A percentile compares a stretch with the other conserved stretches of the same genome.
Conservation (phyloP, 2,113 vertebrate species). For the Notarius quadriscutis region DNA sequence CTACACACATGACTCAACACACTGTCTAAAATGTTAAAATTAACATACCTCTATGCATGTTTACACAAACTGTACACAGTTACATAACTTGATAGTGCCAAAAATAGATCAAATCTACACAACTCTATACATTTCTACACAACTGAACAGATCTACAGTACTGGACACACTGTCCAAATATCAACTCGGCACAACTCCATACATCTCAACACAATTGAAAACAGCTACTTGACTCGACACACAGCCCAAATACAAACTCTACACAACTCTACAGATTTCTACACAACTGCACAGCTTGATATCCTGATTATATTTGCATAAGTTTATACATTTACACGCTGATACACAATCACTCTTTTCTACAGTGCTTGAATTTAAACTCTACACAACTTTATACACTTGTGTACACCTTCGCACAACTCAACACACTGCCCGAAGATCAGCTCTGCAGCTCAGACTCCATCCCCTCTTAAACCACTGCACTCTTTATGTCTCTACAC, state of each 20-base stretch:
- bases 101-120: too few species aligned
- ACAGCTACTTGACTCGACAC: too few species aligned
- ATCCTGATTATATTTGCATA: too few species aligned
- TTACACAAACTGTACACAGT: not conserved
- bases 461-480: too few species aligned
- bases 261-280: not conserved
- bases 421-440: not conserved
- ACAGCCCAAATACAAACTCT: not conserved
- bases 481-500: not conserved
- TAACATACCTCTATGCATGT: not conserved
- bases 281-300: not conserved
- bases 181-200: too few species aligned
- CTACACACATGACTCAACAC: not conserved
- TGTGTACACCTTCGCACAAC: conserved; percentile 2
- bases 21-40: not conserved
- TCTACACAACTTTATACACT: not conserved
- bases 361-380: not conserved
- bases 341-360: too few species aligned
- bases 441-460: too few species aligned
- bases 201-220: too few species aligned
- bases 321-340: too few species aligned
- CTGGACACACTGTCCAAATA: too few species aligned
- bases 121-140: too few species aligned
- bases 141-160: too few species aligned
- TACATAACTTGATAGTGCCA: not conserved